Evolutionary conservation across 2,888 invertebrate species (phyloP).

Genomic region (Microctonus brassicae): DNA sequence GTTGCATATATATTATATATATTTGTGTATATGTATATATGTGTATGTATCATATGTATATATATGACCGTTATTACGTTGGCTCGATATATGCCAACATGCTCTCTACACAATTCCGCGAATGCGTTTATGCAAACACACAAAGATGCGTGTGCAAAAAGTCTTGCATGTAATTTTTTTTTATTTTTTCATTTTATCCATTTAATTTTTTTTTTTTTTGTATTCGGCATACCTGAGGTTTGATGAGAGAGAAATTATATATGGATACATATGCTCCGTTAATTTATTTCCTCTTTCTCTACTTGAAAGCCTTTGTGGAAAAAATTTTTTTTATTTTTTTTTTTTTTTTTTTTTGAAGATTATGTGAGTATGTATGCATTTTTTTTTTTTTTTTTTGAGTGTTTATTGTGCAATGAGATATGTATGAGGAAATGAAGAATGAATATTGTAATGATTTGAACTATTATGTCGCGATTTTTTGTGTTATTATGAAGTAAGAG

Average conservation of each 20-base stretch:
- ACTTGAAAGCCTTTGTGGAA: too few relatives aligned
- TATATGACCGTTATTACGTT: conserved; percentile 62
- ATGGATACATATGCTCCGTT: too few relatives aligned
- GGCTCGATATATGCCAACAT: conserved; percentile 31
- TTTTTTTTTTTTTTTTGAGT: too few relatives aligned
- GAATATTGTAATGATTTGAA: too few relatives aligned
- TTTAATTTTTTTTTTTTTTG: neutral
- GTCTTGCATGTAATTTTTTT: conserved; percentile 3
- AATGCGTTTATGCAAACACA: conserved; percentile 51
- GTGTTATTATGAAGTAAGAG: too few relatives aligned
- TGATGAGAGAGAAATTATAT: neutral
- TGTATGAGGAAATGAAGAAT: too few relatives aligned
- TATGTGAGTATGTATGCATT: too few relatives aligned
- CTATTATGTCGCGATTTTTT: too few relatives aligned
- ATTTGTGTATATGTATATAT: conserved; percentile 14
- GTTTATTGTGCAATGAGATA: too few relatives aligned
- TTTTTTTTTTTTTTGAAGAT: too few relatives aligned
- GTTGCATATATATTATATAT: conserved; percentile 38
- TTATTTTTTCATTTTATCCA: conserved; percentile 29
- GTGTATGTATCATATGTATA: conserved; percentile 29
- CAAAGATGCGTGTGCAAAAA: conserved; percentile 32
- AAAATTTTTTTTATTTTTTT: too few relatives aligned
- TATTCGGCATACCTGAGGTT: neutral
- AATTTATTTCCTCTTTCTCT: too few relatives aligned
- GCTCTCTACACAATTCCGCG: conserved; percentile 53